Percentiles rank a stretch among this genome's conserved stretches.
These are phyloP conservation scores for Atrina japonica DNA, from an alignment of 2,888 invertebrate species.

Conservation along the genomic window DNA sequence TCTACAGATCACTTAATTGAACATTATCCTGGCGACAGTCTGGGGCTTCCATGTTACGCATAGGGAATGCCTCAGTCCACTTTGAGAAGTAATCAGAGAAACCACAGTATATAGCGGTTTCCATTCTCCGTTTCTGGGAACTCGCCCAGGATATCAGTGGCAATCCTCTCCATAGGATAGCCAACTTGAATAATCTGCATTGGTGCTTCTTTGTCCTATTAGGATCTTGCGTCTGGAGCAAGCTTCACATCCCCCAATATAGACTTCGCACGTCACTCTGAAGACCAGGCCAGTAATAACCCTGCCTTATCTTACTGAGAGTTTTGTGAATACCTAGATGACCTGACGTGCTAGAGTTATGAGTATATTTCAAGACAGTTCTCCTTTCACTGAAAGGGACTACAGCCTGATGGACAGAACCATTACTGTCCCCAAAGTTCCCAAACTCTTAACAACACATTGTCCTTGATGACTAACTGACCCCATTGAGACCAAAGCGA, in stretches of 20 bases:
- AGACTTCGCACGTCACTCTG: constrained; percentile 10
- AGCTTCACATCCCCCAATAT: neutral
- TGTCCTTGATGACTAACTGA: constrained; percentile 8
- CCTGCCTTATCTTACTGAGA: constrained; percentile 31
- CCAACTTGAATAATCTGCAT: constrained; percentile 12
- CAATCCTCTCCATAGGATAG: constrained; percentile 21
- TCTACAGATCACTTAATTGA: constrained; percentile 6
- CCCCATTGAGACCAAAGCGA: constrained; percentile 24
- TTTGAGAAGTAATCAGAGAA: constrained; percentile 39
- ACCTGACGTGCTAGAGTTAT: neutral
- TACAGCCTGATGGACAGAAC: constrained; percentile 13
- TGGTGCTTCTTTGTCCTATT: constrained; percentile 8
- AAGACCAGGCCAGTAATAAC: constrained; percentile 25
- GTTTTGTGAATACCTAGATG: constrained; percentile 17
- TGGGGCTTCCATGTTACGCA: constrained; percentile 40
- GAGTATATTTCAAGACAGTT: neutral
- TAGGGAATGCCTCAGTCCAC: constrained; percentile 89
- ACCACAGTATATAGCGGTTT: constrained; percentile 38
- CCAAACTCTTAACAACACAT: constrained; percentile 18
- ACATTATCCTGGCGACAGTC: constrained; percentile 15
- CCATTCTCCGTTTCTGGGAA: constrained; percentile 29
- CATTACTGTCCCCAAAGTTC: constrained; percentile 14
- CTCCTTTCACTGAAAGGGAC: constrained; percentile 21
- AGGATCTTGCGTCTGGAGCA: constrained; percentile 2
- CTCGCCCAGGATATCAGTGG: constrained; percentile 18